Base-by-base conservation (phyloP, 1,140 invertebrate species). In the Venustaconcha ellipsiformis region DNA sequence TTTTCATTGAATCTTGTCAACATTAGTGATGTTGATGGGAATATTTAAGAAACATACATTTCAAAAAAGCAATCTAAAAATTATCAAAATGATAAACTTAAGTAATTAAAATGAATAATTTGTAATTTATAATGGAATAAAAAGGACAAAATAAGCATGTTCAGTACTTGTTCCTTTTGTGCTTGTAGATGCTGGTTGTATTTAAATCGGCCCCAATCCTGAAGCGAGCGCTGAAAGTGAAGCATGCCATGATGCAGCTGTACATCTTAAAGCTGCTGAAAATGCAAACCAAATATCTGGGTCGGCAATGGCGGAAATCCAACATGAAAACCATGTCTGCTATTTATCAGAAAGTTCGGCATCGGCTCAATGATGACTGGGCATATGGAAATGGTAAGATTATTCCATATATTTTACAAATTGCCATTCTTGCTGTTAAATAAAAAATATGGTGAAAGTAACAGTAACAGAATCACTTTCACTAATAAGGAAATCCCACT, bases 251-350 rank as follows among this genome's bases (percentile, higher is more conserved):
- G 93, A 96, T 99, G 93, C 99, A 99, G 90, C 92, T 99, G 70
- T 99, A 99, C 90, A 96, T 99, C 12, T 92, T 99, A 62, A 99
- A 99, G 90, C 91, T 99, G 57, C 90, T 99, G 0, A 99, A 99
- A 92, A 99, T 99, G 97, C 99, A 99, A 92, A 99, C 97, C 0
- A 99, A 99, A 89, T 99, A 99, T 91, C 93, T 99, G 77, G 99
- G 99, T 1, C 91, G 99, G 26, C 98, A 99, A 86, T 99, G 99
- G 99, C 92, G 99, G 11, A 99, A 99, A 90, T 95, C 96, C 1
- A 99, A 99, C 89, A 99, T 99, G 98, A 99, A 99, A 89, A 99
- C 97, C 0, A 98, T 99, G 91, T 99, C 97, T 89, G 97, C 97
- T 57, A 99, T 99, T 88, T 99, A 99, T 90, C 94, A 97, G 69